phyloP scores from a whole-genome alignment of 2,888 invertebrate genomes.

The Nomada ferruginata region DNA sequence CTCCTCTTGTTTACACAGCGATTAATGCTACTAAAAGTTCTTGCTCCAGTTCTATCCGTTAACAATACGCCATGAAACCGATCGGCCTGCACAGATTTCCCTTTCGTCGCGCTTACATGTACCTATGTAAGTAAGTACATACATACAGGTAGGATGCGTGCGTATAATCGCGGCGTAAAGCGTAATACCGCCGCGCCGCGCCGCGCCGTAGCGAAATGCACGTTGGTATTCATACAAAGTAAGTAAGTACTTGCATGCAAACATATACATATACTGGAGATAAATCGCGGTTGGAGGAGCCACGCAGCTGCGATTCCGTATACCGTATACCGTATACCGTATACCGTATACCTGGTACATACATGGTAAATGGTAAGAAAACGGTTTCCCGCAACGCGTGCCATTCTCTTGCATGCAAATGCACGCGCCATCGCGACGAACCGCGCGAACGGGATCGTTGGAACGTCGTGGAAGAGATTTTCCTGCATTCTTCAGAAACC shows the following conservation, averaged over 20 bases:
- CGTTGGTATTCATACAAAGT: slow-evolving; percentile 43
- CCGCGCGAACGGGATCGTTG: not conserved
- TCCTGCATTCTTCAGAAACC: not conserved
- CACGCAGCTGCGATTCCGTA: slow-evolving; percentile 52
- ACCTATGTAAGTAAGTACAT: too few species aligned
- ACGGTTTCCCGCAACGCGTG: slow-evolving; percentile 46
- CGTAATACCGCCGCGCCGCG: slow-evolving; percentile 19
- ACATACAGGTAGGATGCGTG: slow-evolving; percentile 20
- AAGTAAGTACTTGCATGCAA: not conserved
- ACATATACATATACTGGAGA: not conserved
- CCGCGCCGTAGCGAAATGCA: slow-evolving; percentile 6
- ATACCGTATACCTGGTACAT: slow-evolving; percentile 42
- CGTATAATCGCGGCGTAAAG: not conserved
- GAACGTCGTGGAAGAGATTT: not conserved
- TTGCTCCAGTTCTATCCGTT: slow-evolving; percentile 3
- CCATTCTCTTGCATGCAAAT: slow-evolving; percentile 47
- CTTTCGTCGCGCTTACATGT: slow-evolving; percentile 50
- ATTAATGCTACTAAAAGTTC: slow-evolving; percentile 13
- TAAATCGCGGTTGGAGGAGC: slow-evolving; percentile 33
- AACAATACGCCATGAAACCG: slow-evolving; percentile 16
- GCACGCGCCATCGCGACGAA: slow-evolving; percentile 10
- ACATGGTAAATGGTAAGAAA: slow-evolving; percentile 40
- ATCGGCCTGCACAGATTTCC: slow-evolving; percentile 54
- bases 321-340: slow-evolving; percentile 47
- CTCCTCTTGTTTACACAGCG: slow-evolving; percentile 10